Evolutionary conservation across 2,113 vertebrate genomes (phyloP).

Genomic region (Eudyptes chrysolophus): DNA sequence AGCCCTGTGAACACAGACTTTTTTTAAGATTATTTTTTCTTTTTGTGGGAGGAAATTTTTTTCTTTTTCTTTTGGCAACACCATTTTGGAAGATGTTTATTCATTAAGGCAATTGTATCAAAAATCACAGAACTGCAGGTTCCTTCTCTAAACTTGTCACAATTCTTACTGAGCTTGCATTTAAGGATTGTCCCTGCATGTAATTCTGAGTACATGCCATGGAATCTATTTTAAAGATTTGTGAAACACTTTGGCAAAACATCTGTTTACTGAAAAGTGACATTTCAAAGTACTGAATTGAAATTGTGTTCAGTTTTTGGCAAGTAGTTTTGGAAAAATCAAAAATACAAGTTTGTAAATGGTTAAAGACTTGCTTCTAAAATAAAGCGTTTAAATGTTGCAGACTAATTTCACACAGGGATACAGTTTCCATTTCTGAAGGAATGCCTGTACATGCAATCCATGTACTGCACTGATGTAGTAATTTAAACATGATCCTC

Average conservation of each 20-base stretch:
- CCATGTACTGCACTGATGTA: background rate
- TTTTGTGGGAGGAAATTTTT: background rate
- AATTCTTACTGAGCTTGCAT: background rate
- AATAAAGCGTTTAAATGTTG: background rate
- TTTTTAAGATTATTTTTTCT: background rate
- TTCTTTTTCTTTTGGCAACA: background rate
- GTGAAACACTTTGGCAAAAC: background rate
- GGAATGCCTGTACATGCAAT: too few species aligned
- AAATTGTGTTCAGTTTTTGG: background rate
- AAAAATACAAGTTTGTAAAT: background rate
- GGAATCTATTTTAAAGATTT: conserved; percentile 14
- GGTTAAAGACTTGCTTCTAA: background rate
- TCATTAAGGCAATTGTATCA: background rate
- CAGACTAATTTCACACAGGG: background rate
- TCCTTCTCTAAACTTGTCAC: background rate
- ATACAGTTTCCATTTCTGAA: background rate
- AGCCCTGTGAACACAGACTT: background rate
- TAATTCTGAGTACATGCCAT: background rate
- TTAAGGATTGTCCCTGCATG: background rate
- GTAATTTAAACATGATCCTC: background rate
- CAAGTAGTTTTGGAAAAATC: background rate
- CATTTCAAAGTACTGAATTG: background rate
- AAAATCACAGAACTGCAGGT: background rate
- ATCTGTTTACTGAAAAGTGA: background rate
- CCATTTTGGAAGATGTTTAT: background rate